Evolutionary conservation across 2,113 vertebrate species (phyloP).

Genomic region (Tetrao urogallus): DNA sequence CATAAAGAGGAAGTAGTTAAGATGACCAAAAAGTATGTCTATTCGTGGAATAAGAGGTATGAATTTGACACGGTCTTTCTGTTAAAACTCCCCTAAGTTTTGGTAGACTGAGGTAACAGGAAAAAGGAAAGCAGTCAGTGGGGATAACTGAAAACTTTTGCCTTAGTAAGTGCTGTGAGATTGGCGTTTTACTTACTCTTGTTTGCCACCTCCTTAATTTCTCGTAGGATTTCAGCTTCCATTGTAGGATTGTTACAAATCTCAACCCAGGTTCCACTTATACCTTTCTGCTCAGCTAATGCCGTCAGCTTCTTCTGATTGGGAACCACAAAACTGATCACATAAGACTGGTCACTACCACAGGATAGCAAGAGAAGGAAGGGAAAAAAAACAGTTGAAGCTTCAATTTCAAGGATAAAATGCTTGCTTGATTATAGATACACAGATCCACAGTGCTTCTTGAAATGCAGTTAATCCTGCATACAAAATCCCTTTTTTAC

Average conservation of each 20-base stretch:
- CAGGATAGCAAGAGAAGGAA: constrained; percentile 13
- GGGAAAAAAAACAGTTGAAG: not conserved
- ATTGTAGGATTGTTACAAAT: constrained; percentile 92
- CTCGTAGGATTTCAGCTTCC: constrained; percentile 90
- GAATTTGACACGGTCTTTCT: not conserved
- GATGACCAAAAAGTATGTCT: not conserved
- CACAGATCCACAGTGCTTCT: not conserved
- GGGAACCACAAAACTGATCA: constrained; percentile 98
- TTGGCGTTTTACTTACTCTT: constrained; percentile 84
- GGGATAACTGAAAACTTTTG: not conserved
- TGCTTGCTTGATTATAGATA: not conserved
- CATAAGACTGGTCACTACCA: constrained; percentile 92
- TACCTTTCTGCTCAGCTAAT: constrained; percentile 86
- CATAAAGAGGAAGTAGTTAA: not conserved
- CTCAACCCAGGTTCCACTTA: constrained; percentile 87
- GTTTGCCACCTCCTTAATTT: constrained; percentile 89
- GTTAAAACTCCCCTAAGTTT: not conserved
- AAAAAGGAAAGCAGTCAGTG: not conserved
- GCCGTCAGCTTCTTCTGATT: constrained; percentile 91
- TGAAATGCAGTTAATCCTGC: not conserved
- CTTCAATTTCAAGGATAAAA: not conserved
- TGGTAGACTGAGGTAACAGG: not conserved
- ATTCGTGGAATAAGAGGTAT: not conserved
- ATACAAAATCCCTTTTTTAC: not conserved
- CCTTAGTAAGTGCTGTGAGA: not conserved